Base-by-base conservation (phyloP, 2,797 vertebrate species). In the Sebastes dallii region DNA sequence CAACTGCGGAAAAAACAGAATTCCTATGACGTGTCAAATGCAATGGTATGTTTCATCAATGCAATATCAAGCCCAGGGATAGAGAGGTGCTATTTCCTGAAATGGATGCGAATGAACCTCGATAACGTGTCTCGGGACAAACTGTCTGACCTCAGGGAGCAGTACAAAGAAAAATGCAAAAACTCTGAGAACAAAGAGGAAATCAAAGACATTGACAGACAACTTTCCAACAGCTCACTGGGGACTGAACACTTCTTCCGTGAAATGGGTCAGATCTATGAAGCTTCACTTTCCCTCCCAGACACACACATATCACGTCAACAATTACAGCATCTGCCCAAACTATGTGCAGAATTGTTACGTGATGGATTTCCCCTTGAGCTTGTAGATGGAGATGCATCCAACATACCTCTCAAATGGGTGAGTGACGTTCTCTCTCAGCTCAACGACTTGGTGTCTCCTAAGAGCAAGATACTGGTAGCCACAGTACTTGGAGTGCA, bases 261-360 rank as follows among this genome's bases (percentile, higher is more conserved):
- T 69, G 96, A 97, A 84, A 94, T 97, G 93, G 96, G 96, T 16
- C 96, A 96, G 73, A 76, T 96, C 42, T 97, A 96, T 3, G 96
- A 97, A 84, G 95, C 96, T 0, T 95, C 95, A 6, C 70, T 92
- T 25, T 93, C 74, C 2, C 88, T 95, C 10, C 80, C 91, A 42
- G 66, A 92, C 86, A 72, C 32, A 8, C 0, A 67, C 18, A 12
- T 0, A 10, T 84, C 86, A 54, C 92, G 56, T 25, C 16, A 90
- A 67, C 91, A 95, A 10, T 92, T 96, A 24, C 36, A 77, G 1
- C 85, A 94, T 56, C 93, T 97, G 64, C 96, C 96, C 0, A 88
- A 34, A 59, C 64, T 96, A 12, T 96, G 95, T 79, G 94, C 94
- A 50, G 50, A 92, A 27, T 84, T 97, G 64, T 78, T 97, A 78